Evolutionary conservation across 2,113 vertebrate species (phyloP), one percentile per base, ranked within the genome.

Genomic region (Bombycilla garrulus): DNA sequence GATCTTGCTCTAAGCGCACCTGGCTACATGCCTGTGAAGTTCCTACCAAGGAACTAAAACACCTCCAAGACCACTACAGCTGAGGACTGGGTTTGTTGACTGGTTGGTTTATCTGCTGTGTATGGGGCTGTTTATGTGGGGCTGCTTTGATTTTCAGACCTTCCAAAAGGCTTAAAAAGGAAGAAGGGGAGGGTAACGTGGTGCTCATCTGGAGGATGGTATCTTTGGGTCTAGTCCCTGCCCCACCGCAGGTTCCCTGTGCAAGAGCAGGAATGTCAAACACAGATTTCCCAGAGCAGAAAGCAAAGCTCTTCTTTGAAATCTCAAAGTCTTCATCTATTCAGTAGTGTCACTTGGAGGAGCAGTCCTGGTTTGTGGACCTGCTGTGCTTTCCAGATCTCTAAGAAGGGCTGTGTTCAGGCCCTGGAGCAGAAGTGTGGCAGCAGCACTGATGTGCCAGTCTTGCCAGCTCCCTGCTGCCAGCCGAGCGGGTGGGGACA

Each of bases 401-500:
- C 71, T 58, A 12, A n/a, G 33, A 15, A 4, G 0, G 0, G 29
- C 42, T 19, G 18, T 9, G 65, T 2, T 42, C n/a, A 35, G 70
- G 19, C 40, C 50, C 67, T 35, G 42, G 33, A 12, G 18, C 2
- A 0, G 0, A 14, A 6, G 6, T 4, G 31, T 48, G 45, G 23
- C 48, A 42, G 24, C 45, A 80, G 11, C 19, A 22, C 28, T 3
- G 2, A 7, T 4, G n/a, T 17, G 3, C 8, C 2, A 33, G 45
- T 12, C 21, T 50, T 23, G 57, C 31, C 73, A 69, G 64, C 45
- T 50, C 16, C 24, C 12, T 0, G 3, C n/a, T 11, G 6, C 56
- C 22, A 28, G 26, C 18, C 0, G 5, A 10, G 65, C 9, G 3
- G 36, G 22, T 16, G 22, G 25, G 42, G 22, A 25, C 0, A 0